These are phyloP conservation scores for Sus cebifrons DNA, from an alignment of 2,797 vertebrate species.

Conservation along the genomic window DNA sequence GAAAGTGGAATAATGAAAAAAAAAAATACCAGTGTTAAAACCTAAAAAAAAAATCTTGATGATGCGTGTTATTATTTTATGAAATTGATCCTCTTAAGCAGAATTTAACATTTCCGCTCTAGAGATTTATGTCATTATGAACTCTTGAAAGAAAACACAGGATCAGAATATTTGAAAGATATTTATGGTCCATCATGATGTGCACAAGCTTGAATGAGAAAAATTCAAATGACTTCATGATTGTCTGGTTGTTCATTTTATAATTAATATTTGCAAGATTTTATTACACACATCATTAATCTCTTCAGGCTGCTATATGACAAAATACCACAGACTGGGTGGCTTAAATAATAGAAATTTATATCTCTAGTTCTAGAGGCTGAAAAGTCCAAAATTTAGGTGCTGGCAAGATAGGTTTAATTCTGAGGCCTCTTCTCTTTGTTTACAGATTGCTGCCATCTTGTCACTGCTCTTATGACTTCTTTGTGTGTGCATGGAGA, in stretches of 20 bases:
- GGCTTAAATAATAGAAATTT: not conserved
- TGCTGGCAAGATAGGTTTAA: not conserved
- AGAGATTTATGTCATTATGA: not conserved
- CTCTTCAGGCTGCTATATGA: not conserved
- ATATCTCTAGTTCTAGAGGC: not conserved
- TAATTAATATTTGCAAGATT: not conserved
- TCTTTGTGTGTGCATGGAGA: not conserved
- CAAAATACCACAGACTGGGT: not conserved
- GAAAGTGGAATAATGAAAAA: slow-evolving; percentile 9
- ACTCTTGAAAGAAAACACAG: not conserved
- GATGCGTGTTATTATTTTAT: not conserved
- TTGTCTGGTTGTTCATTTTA: not conserved
- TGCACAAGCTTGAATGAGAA: not conserved
- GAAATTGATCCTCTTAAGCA: slow-evolving; percentile 17
- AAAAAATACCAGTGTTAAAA: not conserved
- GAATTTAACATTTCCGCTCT: not conserved
- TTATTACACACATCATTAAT: not conserved
- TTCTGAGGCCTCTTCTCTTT: not conserved
- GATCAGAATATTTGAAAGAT: not conserved
- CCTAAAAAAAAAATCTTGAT: not conserved
- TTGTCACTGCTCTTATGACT: not conserved
- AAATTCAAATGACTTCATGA: not conserved
- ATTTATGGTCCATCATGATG: not conserved
- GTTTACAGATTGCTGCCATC: not conserved
- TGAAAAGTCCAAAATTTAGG: not conserved